These are phyloP conservation scores for Balanococcus diminutus DNA, from an alignment of 2,888 invertebrate species.

Conservation along the genomic window DNA sequence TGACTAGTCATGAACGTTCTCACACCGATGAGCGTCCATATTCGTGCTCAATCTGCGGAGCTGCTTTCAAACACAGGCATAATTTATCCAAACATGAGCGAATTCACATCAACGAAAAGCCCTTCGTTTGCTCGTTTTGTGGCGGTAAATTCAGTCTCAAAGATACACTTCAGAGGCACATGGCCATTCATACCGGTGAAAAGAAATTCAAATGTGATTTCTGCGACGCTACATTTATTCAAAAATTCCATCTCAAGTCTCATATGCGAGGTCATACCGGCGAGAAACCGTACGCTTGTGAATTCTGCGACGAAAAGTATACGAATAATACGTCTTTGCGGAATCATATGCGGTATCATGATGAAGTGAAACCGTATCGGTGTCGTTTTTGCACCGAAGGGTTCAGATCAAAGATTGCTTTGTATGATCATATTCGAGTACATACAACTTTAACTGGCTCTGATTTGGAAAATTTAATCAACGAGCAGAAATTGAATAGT, in stretches of 20 bases:
- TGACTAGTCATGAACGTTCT: slow-evolving; percentile 11
- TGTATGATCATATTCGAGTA: slow-evolving; percentile 18
- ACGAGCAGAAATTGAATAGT: not conserved
- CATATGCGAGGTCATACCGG: slow-evolving; percentile 42
- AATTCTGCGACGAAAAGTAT: slow-evolving; percentile 44
- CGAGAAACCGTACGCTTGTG: slow-evolving; percentile 46
- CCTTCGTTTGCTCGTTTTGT: slow-evolving; percentile 38
- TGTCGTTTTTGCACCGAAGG: slow-evolving; percentile 28
- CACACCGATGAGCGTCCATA: slow-evolving; percentile 23
- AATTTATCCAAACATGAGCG: slow-evolving; percentile 38
- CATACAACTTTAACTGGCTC: not conserved
- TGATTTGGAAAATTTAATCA: slow-evolving; percentile 31
- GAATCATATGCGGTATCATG: slow-evolving; percentile 26
- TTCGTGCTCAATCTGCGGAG: not conserved
- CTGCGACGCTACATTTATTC: slow-evolving; percentile 44
- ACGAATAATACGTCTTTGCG: slow-evolving; percentile 32
- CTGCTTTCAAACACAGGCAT: slow-evolving; percentile 15
- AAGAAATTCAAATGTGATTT: slow-evolving; percentile 47
- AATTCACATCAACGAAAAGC: slow-evolving; percentile 40
- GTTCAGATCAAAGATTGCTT: slow-evolving; percentile 13
- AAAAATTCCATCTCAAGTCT: slow-evolving; percentile 40
- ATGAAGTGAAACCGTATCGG: not conserved
- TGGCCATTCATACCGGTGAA: slow-evolving; percentile 45
- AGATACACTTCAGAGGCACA: slow-evolving; percentile 21
- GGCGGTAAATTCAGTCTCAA: slow-evolving; percentile 31